Evolutionary conservation across 37 sponge, comb jelly and placozoan genomes (phyloP).

Genomic region (Mnemiopsis leidyi): DNA sequence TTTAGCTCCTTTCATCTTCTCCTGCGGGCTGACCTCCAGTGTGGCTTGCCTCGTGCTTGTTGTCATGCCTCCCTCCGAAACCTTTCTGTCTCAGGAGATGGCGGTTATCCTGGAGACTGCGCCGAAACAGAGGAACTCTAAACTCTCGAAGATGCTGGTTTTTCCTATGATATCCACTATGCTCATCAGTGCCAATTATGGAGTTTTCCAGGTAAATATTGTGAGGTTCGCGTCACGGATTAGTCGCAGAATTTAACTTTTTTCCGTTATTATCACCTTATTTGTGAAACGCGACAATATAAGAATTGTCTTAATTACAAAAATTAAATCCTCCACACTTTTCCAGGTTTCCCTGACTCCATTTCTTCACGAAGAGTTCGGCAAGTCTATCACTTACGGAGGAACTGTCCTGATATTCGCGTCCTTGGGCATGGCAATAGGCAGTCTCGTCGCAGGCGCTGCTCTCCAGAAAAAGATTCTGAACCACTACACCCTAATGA

Average conservation of each 20-base stretch:
- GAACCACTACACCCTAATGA: neutral
- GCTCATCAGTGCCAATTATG: neutral
- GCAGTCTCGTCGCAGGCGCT: neutral
- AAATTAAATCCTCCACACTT: no score
- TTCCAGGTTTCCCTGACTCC: conserved; percentile 44
- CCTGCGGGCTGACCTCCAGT: no score
- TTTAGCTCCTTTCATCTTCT: neutral
- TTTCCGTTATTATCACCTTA: no score
- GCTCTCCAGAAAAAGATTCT: neutral
- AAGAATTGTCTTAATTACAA: neutral
- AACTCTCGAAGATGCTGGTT: neutral
- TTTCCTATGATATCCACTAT: neutral
- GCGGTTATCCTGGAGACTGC: neutral
- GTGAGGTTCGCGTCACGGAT: no score
- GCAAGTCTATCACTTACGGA: conserved; percentile 28
- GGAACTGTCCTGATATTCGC: neutral
- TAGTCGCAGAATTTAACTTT: no score
- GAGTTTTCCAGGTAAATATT: conserved; percentile 9
- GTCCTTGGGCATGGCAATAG: conserved; percentile 1
- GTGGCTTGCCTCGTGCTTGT: neutral
- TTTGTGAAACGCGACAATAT: no score
- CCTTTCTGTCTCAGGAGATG: neutral
- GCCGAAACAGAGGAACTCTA: neutral
- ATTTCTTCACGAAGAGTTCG: conserved; percentile 20
- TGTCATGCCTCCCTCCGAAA: neutral